phyloP scores from a whole-genome alignment of 1,140 invertebrate genomes.

The Polyergus mexicanus region DNA sequence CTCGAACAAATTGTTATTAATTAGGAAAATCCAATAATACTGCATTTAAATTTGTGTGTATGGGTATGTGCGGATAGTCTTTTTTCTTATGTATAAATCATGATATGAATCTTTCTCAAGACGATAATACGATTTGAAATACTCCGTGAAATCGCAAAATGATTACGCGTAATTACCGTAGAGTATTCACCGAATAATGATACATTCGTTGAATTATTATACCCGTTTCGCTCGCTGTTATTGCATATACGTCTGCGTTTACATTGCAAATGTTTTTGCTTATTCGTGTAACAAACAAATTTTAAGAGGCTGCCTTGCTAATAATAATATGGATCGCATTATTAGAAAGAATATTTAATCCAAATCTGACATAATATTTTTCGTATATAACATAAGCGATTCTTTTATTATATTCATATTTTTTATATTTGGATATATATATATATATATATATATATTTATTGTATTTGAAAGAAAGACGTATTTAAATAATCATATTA shows the following conservation, averaged over 20 bases:
- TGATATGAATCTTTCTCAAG: slow-evolving; percentile 27
- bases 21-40: neutral
- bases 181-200: slow-evolving; percentile 52
- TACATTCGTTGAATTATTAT: slow-evolving; percentile 75
- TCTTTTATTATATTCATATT: neutral
- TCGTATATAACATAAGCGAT: neutral
- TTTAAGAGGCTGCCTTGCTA: neutral
- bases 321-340: neutral
- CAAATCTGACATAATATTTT: neutral
- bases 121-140: slow-evolving; percentile 33
- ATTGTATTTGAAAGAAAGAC: neutral
- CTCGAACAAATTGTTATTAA: slow-evolving; percentile 7
- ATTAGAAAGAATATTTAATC: neutral
- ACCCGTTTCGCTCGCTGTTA: slow-evolving; percentile 71
- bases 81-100: slow-evolving; percentile 34
- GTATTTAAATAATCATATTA: neutral
- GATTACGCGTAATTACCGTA: slow-evolving; percentile 54
- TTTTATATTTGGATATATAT: neutral
- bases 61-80: neutral
- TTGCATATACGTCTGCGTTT: slow-evolving; percentile 61
- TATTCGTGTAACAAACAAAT: slow-evolving; percentile 21
- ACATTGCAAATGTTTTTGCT: slow-evolving; percentile 26
- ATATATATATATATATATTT: neutral
- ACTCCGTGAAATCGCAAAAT: slow-evolving; percentile 60
- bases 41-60: neutral